These are phyloP conservation scores for Tachysurus fulvidraco DNA, from an alignment of 2,113 vertebrate species.

Conservation along the genomic window DNA sequence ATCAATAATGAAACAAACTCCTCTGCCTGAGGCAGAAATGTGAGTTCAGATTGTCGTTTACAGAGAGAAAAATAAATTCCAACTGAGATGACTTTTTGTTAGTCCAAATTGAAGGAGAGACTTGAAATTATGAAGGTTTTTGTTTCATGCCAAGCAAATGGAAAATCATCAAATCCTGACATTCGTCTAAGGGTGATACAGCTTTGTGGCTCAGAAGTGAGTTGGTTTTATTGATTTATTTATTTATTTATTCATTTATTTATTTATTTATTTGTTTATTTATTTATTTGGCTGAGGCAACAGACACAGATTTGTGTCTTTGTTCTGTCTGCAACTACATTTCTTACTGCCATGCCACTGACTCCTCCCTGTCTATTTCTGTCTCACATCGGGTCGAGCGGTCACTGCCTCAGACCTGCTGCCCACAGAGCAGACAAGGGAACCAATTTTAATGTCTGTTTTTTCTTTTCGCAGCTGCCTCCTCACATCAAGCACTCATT, in stretches of 20 bases:
- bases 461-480: slow-evolving; percentile 1
- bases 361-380: slow-evolving; percentile 41
- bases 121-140: slow-evolving; percentile 19
- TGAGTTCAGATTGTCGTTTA: slow-evolving; percentile 48
- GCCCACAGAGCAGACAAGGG: slow-evolving; percentile 10
- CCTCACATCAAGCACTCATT: slow-evolving; percentile 62
- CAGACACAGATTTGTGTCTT: slow-evolving; percentile 29
- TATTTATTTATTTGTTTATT: neutral
- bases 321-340: slow-evolving; percentile 29
- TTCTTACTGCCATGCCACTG: slow-evolving; percentile 18
- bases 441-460: slow-evolving; percentile 23
- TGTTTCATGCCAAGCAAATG: neutral
- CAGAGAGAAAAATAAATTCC: slow-evolving; percentile 54
- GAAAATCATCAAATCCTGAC: slow-evolving; percentile 14
- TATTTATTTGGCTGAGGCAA: neutral
- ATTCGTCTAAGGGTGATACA: neutral
- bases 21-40: slow-evolving; percentile 45
- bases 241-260: too few species aligned
- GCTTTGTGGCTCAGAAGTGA: neutral
- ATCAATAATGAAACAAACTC: slow-evolving; percentile 56
- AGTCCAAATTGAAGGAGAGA: slow-evolving; percentile 18
- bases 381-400: slow-evolving; percentile 4
- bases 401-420: slow-evolving; percentile 11
- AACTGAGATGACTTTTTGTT: slow-evolving; percentile 36
- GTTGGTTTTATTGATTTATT: neutral